A percentile compares a stretch with the other conserved stretches of the same genome.
Conservation (phyloP, 2,113 vertebrate species). For the Phrynocephalus versicolor region DNA sequence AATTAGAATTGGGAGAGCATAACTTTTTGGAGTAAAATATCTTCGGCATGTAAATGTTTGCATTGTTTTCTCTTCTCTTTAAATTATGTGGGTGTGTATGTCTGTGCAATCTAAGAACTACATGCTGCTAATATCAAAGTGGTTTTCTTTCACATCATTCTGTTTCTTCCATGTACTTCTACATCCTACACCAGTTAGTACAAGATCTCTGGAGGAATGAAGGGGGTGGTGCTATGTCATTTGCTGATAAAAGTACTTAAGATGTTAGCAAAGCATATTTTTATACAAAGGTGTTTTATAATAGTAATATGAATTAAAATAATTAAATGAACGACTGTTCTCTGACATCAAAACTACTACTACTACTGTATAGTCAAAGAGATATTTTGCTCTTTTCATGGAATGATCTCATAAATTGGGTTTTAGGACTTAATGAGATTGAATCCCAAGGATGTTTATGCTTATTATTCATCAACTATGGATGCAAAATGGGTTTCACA, state of each 20-base stretch:
- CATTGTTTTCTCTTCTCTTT: neutral
- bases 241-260: neutral
- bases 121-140: neutral
- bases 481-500: neutral
- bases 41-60: conserved; percentile 1
- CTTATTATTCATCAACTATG: neutral
- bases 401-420: rapidly evolving
- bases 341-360: neutral
- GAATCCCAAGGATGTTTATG: rapidly evolving
- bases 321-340: conserved; percentile 17
- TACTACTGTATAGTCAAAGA: conserved; percentile 15
- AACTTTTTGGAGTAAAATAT: too few relatives aligned
- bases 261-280: conserved; percentile 48
- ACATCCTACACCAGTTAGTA: neutral
- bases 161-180: neutral
- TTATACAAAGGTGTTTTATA: neutral
- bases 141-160: neutral
- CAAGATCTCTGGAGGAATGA: neutral
- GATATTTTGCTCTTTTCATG: neutral
- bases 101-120: too few relatives aligned
- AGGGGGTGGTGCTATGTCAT: neutral
- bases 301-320: conserved; percentile 26
- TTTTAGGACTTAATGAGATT: neutral
- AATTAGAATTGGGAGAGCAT: neutral
- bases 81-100: neutral